Percentiles rank a stretch among this genome's conserved stretches.
Conservation (phyloP, 2,888 invertebrate species). For the Dryadula phaetusa region DNA sequence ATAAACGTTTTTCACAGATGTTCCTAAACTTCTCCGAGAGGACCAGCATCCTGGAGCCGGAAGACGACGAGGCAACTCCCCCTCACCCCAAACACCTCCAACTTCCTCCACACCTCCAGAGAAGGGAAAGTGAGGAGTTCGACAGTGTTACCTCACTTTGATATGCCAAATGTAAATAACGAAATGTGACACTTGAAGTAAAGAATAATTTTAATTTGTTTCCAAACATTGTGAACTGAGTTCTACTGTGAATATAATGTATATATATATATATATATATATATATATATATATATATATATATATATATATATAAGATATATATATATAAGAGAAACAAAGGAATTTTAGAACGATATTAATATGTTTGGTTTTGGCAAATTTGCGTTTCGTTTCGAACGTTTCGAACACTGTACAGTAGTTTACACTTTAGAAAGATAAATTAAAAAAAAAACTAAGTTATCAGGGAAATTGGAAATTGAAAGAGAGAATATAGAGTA, state of each 20-base stretch:
- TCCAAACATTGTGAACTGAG: not conserved
- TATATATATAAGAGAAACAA: too few species aligned
- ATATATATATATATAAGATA: too few species aligned
- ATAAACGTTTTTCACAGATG: conserved; percentile 59
- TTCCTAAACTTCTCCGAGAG: conserved; percentile 68
- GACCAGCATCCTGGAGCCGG: conserved; percentile 50
- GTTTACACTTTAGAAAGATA: too few species aligned
- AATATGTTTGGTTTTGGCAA: too few species aligned
- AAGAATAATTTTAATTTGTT: not conserved
- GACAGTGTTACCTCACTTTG: conserved; percentile 65
- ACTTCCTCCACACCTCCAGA: conserved; percentile 33
- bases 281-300: too few species aligned
- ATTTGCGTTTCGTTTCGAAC: too few species aligned
- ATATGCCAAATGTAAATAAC: conserved; percentile 24
- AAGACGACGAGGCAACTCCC: conserved; percentile 46
- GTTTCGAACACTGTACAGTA: too few species aligned
- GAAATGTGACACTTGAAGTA: not conserved
- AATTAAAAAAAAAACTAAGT: too few species aligned
- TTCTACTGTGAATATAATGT: too few species aligned
- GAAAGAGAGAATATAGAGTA: too few species aligned
- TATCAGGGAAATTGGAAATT: too few species aligned
- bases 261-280: conserved; percentile 2
- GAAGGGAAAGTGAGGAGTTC: conserved; percentile 51
- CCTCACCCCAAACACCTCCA: not conserved
- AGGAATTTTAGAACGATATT: too few species aligned